phyloP scores from a whole-genome alignment of 2,113 vertebrate species.

The Neofelis nebulosa region DNA sequence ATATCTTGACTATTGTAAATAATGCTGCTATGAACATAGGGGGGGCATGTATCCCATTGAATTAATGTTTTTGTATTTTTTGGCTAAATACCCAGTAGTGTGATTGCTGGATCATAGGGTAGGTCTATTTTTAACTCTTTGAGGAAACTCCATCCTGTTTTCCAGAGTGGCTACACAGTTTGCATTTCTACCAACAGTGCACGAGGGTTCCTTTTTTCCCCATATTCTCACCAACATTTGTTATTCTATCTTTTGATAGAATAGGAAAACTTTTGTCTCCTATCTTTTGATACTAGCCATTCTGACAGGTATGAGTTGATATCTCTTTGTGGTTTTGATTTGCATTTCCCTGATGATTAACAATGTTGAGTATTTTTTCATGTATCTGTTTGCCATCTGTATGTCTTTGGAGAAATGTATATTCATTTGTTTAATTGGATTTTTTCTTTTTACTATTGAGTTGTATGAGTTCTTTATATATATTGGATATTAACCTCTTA shows the following conservation, averaged over 20 bases:
- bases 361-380: not conserved
- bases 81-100: not conserved
- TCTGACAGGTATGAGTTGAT: not conserved
- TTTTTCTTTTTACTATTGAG: not conserved
- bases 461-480: not conserved
- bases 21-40: not conserved
- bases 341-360: not conserved
- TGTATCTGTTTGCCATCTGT: not conserved
- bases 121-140: not conserved
- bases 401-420: not conserved
- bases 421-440: not conserved
- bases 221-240: not conserved
- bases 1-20: not conserved
- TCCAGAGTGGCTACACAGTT: not conserved
- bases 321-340: not conserved
- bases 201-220: not conserved
- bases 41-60: not conserved
- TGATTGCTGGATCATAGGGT: not conserved
- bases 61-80: not conserved
- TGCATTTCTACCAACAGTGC: not conserved
- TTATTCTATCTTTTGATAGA: not conserved
- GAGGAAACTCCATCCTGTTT: not conserved
- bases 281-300: not conserved
- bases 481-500: not conserved
- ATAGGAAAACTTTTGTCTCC: too few relatives aligned